phyloP scores from a whole-genome alignment of 2,113 vertebrate species.

The Engystomops pustulosus region DNA sequence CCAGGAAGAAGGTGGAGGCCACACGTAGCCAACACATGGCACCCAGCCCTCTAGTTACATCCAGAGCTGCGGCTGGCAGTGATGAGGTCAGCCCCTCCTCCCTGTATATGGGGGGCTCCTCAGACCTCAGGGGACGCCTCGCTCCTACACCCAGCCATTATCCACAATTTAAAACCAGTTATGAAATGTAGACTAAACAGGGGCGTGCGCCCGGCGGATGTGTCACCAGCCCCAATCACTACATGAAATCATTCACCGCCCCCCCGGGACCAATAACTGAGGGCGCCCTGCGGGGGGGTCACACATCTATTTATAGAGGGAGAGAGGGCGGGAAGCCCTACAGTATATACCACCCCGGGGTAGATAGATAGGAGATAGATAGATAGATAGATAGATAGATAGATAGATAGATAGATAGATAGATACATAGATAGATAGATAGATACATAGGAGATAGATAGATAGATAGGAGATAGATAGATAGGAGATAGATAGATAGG shows the following conservation, averaged over 20 bases:
- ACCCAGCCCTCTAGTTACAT: too few relatives aligned
- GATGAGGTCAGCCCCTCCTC: too few relatives aligned
- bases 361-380: neutral
- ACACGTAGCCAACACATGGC: too few relatives aligned
- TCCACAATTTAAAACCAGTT: constrained; percentile 3
- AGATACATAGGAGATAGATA: too few relatives aligned
- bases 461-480: too few relatives aligned
- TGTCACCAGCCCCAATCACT: neutral
- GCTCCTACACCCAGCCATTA: constrained; percentile 17
- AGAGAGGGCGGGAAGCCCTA: neutral
- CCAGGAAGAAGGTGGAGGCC: too few relatives aligned
- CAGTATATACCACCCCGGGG: neutral
- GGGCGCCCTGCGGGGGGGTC: neutral
- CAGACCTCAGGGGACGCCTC: neutral
- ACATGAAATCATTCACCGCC: constrained; percentile 7
- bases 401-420: too few relatives aligned
- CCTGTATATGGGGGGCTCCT: too few relatives aligned
- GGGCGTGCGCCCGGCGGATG: neutral
- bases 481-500: too few relatives aligned
- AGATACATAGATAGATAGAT: constrained; percentile 2
- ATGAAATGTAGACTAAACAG: neutral
- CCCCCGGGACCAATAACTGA: neutral
- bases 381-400: neutral
- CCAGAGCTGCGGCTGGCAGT: too few relatives aligned
- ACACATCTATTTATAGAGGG: neutral